Evolutionary conservation across 2,888 invertebrate species (phyloP).

Genomic region (Kuschelorhynchus macadamiae): DNA sequence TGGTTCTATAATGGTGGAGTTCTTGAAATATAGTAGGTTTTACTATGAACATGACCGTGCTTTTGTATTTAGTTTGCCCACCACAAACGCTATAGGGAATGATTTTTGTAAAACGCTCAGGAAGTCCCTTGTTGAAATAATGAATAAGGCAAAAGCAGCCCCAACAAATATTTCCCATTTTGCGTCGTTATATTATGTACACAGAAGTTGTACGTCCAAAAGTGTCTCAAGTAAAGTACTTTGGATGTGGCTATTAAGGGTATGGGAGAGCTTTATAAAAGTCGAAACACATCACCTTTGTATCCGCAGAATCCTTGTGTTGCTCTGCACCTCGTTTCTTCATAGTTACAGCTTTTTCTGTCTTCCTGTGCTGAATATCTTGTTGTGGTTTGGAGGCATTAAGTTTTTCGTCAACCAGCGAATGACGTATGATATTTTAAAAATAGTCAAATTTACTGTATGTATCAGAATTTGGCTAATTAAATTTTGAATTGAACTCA

Average conservation of each 20-base stretch:
- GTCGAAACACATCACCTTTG: slow-evolving; percentile 43
- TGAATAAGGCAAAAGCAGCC: slow-evolving; percentile 41
- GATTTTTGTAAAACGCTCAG: slow-evolving; percentile 15
- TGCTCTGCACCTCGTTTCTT: slow-evolving; percentile 25
- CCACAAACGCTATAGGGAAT: slow-evolving; percentile 34
- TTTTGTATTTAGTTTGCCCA: slow-evolving; percentile 41
- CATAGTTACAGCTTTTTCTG: slow-evolving; percentile 1
- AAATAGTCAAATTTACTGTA: neutral
- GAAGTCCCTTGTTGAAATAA: no score
- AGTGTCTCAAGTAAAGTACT: slow-evolving; percentile 28
- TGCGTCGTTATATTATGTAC: slow-evolving; percentile 42
- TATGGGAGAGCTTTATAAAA: slow-evolving; percentile 50
- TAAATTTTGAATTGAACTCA: slow-evolving; percentile 20
- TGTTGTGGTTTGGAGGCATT: slow-evolving; percentile 6
- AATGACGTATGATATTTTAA: slow-evolving; percentile 30
- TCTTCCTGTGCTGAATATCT: slow-evolving; percentile 18
- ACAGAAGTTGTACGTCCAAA: slow-evolving; percentile 54
- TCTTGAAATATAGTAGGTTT: slow-evolving; percentile 22
- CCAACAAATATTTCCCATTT: slow-evolving; percentile 52
- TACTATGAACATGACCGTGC: slow-evolving; percentile 35
- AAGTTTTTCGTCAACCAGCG: slow-evolving; percentile 21
- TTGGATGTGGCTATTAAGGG: slow-evolving; percentile 37
- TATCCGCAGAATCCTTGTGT: slow-evolving; percentile 20
- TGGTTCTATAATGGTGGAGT: slow-evolving; percentile 34
- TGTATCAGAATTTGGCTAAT: slow-evolving; percentile 24